Evolutionary conservation across 2,888 invertebrate genomes (phyloP), one percentile per base, ranked within the genome.

Genomic region (Torymus tubicola): DNA sequence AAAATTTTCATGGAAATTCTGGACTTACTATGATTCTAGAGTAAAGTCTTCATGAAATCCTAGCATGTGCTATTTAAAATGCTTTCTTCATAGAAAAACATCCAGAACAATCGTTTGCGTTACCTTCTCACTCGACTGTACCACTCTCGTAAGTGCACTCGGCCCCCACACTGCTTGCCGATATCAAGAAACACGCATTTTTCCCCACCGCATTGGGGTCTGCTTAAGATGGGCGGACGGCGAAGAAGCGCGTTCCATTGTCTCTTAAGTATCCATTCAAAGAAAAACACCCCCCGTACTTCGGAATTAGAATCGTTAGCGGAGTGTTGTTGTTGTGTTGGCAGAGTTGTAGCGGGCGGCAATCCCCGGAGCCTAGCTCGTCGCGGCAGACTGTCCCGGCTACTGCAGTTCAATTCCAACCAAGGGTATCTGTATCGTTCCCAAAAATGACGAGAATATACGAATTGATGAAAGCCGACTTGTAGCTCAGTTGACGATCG

Each of bases 321-420:
- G 89, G 87, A 87, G 85, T 89, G 84, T 88, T 89, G 90, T 90
- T 89, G 88, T 90, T 90, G 89, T 90, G 90, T 90, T 90, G 90
- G 90, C 90, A 90, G 90, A 90, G 88, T 87, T 88, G 86, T 89
- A 88, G 94, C 94, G 93, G 95, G 95, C 93, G 95, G 96, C 89
- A 89, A 90, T 88, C 90, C 89, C 89, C 95, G 95, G 94, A 96
- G 96, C 93, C 94, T 96, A 94, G 96, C 96, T 92, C 94, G 96
- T 91, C 95, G 96, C 92, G 96, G 96, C 91, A 95, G 96, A 93
- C 96, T 96, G 93, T 96, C 97, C 90, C 95, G 97, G 90, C 94
- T 97, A 90, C 95, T 96, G 92, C 96, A 96, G 94, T 96, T 96
- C 94, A 95, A 94, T 93, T 96, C 96, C 90, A 96, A 95, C 92